Evolutionary conservation across 2,113 vertebrate species (phyloP).

Genomic region (Rhinolophus sinicus): DNA sequence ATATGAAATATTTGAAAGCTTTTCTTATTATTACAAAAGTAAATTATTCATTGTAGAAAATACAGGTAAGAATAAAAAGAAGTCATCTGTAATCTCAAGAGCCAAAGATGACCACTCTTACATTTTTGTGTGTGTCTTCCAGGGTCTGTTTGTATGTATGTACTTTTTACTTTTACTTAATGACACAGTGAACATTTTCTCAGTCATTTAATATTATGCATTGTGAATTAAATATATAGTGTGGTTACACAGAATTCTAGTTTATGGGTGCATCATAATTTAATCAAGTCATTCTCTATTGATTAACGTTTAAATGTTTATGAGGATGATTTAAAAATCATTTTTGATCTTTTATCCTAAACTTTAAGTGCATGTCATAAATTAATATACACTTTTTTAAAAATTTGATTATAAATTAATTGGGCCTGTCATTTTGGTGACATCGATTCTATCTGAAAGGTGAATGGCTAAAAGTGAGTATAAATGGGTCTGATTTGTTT

Average conservation of each 20-base stretch:
- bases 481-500: not conserved
- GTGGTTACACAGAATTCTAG: not conserved
- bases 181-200: not conserved
- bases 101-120: not conserved
- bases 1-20: constrained; percentile 50
- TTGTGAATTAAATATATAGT: not conserved
- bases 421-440: not conserved
- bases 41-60: constrained; percentile 49
- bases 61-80: not conserved
- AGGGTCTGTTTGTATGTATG: constrained; percentile 21
- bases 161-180: constrained; percentile 17
- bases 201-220: constrained; percentile 19
- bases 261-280: not conserved
- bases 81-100: not conserved
- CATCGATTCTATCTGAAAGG: not conserved
- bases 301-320: constrained; percentile 34
- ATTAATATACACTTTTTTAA: not conserved
- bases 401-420: constrained; percentile 33
- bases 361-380: not conserved
- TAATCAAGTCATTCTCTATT: not conserved
- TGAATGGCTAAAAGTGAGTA: constrained; percentile 6
- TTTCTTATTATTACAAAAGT: constrained; percentile 39
- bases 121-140: constrained; percentile 43
- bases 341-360: not conserved
- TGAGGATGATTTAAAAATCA: not conserved